Conservation (phyloP, 2,113 vertebrate genomes). For the Atlantisia rogersi region DNA sequence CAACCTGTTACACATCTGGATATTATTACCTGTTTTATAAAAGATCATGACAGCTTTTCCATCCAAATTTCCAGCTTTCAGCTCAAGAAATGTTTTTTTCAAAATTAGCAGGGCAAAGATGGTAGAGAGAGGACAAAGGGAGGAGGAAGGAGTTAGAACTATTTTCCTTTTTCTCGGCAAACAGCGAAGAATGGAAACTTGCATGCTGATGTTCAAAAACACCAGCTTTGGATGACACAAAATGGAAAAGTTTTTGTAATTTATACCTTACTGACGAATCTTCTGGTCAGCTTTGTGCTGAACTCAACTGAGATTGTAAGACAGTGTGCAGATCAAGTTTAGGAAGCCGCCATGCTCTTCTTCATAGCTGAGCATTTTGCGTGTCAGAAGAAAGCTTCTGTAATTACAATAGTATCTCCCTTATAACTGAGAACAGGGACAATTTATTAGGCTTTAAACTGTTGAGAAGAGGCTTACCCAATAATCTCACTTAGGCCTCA, state of each 20-base stretch:
- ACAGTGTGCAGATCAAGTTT: background rate
- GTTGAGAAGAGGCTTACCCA: background rate
- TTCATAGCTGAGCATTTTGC: background rate
- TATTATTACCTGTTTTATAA: background rate
- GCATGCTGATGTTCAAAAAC: background rate
- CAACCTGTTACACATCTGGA: background rate
- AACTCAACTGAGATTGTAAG: background rate
- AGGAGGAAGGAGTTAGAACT: background rate
- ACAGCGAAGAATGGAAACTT: background rate
- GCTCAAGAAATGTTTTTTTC: background rate
- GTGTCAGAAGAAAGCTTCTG: background rate
- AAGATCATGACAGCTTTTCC: background rate
- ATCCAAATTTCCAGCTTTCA: background rate
- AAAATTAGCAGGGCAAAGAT: background rate
- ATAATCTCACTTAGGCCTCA: background rate
- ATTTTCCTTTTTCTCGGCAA: background rate
- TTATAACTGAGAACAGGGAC: background rate
- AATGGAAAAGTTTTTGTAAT: background rate
- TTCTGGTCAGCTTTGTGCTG: background rate
- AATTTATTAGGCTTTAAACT: constrained; percentile 12
- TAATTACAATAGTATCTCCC: constrained; percentile 24
- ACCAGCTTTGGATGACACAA: background rate
- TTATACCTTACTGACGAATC: background rate
- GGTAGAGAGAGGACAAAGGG: background rate
- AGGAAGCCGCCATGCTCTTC: background rate